Percentiles rank a stretch among this genome's conserved stretches.
Conservation (phyloP, 2,797 vertebrate species). For the Danio albolineatus region DNA sequence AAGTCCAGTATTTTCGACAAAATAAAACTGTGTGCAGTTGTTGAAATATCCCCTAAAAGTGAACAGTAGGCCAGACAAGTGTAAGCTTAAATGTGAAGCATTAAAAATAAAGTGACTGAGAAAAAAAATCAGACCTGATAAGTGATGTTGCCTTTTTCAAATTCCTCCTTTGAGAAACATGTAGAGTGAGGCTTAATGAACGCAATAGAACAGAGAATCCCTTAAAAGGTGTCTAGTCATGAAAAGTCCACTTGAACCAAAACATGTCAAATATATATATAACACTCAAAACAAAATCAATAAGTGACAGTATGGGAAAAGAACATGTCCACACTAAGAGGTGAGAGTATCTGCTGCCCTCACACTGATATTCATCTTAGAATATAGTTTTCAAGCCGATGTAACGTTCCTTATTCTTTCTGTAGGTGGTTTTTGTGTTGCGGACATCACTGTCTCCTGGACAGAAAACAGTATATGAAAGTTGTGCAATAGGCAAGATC, state of each 20-base stretch:
- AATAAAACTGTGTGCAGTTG: neutral
- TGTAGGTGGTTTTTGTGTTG: conserved; percentile 14
- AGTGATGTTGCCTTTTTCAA: conserved; percentile 22
- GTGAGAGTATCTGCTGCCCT: conserved; percentile 66
- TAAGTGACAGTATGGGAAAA: conserved; percentile 75
- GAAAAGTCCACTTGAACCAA: conserved; percentile 24
- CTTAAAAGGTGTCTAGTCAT: conserved; percentile 30
- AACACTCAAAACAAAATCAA: conserved; percentile 59
- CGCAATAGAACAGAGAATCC: conserved; percentile 1
- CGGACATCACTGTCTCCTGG: conserved; percentile 25
- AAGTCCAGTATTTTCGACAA: conserved; percentile 15
- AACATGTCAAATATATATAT: conserved; percentile 27
- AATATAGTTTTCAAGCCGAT: conserved; percentile 34
- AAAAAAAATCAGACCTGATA: conserved; percentile 5
- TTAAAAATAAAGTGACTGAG: conserved; percentile 14
- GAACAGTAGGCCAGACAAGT: conserved; percentile 43
- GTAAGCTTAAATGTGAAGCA: conserved; percentile 26
- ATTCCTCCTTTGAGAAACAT: neutral
- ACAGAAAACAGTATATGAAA: conserved; percentile 18
- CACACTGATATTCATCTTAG: conserved; percentile 56
- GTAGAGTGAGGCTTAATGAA: conserved; percentile 3
- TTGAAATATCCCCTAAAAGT: conserved; percentile 35
- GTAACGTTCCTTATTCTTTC: conserved; percentile 23
- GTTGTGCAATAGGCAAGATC: neutral
- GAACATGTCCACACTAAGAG: conserved; percentile 74